Evolutionary conservation across 2,888 invertebrate species (phyloP).

Genomic region (Chaitophorus viminalis): DNA sequence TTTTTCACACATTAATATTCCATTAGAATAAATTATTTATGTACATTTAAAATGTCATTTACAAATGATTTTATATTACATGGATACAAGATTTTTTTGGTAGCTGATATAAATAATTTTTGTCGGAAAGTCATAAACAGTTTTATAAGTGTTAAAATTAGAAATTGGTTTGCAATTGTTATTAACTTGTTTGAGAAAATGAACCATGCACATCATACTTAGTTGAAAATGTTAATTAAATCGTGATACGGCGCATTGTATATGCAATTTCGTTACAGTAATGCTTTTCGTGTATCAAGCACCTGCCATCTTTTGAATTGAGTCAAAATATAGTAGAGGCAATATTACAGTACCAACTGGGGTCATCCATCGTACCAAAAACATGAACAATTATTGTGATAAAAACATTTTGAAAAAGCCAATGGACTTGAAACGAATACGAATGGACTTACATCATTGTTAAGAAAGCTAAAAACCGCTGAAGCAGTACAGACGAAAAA

Average conservation of each 20-base stretch:
- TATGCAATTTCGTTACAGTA: constrained; percentile 10
- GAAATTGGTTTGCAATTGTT: no score
- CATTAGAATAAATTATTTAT: no score
- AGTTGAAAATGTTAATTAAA: no score
- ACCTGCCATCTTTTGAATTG: neutral
- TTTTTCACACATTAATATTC: no score
- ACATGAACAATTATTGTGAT: constrained; percentile 7
- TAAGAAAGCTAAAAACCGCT: constrained; percentile 9
- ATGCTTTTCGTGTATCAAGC: neutral
- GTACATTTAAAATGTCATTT: no score
- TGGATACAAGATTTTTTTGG: no score
- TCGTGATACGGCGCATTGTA: neutral
- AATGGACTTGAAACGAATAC: constrained; percentile 23
- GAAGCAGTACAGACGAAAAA: constrained; percentile 7
- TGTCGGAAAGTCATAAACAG: no score
- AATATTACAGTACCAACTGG: neutral
- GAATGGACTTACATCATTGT: constrained; percentile 37
- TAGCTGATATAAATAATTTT: no score
- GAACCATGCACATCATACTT: no score
- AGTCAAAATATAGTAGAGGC: neutral
- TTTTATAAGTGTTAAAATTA: no score
- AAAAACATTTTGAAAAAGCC: neutral
- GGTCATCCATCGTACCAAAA: neutral
- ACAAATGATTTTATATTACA: no score
- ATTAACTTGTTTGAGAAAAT: no score